Percentiles rank a stretch among this genome's conserved stretches.
Evolutionary conservation across 2,888 invertebrate species (phyloP).

Genomic region (Escarpia spicata): DNA sequence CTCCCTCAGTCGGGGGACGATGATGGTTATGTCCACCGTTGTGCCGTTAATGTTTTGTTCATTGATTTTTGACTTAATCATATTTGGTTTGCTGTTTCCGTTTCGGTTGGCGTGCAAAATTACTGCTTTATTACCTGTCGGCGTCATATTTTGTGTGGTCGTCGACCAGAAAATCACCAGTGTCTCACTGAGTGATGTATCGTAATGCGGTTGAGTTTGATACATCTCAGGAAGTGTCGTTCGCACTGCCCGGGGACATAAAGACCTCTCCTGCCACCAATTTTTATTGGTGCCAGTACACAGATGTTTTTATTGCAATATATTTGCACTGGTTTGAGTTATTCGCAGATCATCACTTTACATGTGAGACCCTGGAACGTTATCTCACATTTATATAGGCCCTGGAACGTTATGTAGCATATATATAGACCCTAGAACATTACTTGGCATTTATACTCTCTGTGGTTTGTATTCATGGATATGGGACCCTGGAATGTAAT

Average conservation of each 20-base stretch:
- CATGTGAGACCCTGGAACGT: no score
- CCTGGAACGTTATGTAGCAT: no score
- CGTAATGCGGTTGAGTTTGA: not conserved
- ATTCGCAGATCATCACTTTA: no score
- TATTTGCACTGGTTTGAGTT: no score
- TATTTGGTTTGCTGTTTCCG: not conserved
- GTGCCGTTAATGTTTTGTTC: not conserved
- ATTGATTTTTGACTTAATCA: slow-evolving; percentile 6
- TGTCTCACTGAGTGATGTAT: not conserved
- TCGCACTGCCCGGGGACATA: not conserved
- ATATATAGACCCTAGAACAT: no score
- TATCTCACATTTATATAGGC: no score
- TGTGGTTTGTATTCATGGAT: no score
- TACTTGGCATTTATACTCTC: no score
- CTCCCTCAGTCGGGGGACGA: not conserved
- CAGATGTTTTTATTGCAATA: no score
- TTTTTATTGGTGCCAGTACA: not conserved
- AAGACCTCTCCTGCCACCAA: not conserved
- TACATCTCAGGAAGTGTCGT: not conserved
- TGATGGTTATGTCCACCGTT: not conserved
- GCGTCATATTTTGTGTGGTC: not conserved
- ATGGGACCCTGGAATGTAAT: no score
- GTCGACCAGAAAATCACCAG: not conserved
- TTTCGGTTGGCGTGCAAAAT: not conserved
- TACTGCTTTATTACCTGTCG: not conserved